Evolutionary conservation across 1,140 invertebrate species (phyloP).

Genomic region (Tetramorium simillimum): DNA sequence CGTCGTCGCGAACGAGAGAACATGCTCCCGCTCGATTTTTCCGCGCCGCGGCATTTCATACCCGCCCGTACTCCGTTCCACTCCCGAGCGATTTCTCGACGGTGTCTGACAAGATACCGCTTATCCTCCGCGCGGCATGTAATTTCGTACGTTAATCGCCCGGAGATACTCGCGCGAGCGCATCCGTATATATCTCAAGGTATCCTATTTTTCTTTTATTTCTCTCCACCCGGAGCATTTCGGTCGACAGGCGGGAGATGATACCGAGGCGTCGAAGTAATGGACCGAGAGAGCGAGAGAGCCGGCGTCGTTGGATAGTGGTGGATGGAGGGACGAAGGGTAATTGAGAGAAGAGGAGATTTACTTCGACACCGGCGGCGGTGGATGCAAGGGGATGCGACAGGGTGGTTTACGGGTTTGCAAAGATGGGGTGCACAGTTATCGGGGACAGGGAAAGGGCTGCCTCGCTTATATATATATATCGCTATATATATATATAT

Average conservation of each 20-base stretch:
- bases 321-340: conserved; percentile 74
- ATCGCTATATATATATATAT: too few species aligned
- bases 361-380: conserved; percentile 77
- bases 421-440: conserved; percentile 68
- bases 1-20: conserved; percentile 21
- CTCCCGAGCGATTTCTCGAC: neutral
- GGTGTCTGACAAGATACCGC: conserved; percentile 20
- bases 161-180: conserved; percentile 1
- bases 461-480: neutral
- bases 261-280: conserved; percentile 66
- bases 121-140: conserved; percentile 19
- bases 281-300: conserved; percentile 70
- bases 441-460: conserved; percentile 61
- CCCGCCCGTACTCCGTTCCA: neutral
- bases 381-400: conserved; percentile 66
- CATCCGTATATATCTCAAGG: conserved; percentile 19
- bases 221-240: conserved; percentile 48
- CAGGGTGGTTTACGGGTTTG: conserved; percentile 71
- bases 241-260: conserved; percentile 65
- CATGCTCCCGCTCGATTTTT: conserved; percentile 49
- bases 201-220: conserved; percentile 56
- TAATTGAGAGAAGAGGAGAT: conserved; percentile 86
- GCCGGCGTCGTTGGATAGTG: conserved; percentile 30
- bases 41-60: conserved; percentile 18
- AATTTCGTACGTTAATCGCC: conserved; percentile 39